These are phyloP conservation scores for Amorpha juglandis DNA, from an alignment of 2,888 invertebrate species.

Conservation along the genomic window DNA sequence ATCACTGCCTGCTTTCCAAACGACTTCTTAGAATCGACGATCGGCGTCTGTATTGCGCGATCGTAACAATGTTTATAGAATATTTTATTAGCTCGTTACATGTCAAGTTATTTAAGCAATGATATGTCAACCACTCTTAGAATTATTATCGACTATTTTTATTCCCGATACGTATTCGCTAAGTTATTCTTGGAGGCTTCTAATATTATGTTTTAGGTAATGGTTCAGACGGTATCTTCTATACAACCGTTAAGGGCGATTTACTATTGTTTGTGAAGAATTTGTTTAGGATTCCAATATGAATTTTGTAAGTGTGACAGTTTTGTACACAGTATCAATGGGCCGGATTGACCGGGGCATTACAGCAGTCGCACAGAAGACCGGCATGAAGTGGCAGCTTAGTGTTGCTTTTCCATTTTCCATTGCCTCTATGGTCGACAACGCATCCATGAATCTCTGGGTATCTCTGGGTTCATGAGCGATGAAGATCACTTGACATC, in stretches of 20 bases:
- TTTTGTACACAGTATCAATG: too few species aligned
- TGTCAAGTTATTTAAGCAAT: slow-evolving; percentile 68
- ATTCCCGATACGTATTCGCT: slow-evolving; percentile 51
- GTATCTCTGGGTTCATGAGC: too few species aligned
- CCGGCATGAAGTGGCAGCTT: too few species aligned
- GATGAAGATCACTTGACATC: too few species aligned
- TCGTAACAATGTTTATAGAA: slow-evolving; percentile 70
- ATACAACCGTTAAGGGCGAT: background rate
- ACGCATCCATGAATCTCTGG: too few species aligned
- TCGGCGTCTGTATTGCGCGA: slow-evolving; percentile 77
- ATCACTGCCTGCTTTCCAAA: slow-evolving; percentile 85
- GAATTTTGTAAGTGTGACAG: too few species aligned
- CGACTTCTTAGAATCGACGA: slow-evolving; percentile 79
- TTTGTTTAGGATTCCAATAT: too few species aligned
- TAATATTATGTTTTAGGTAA: slow-evolving; percentile 3
- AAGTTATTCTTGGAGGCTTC: slow-evolving; percentile 42
- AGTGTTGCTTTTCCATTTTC: too few species aligned
- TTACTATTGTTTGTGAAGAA: background rate
- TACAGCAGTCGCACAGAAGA: too few species aligned
- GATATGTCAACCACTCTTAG: slow-evolving; percentile 59
- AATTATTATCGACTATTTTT: slow-evolving; percentile 58
- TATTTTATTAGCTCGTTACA: slow-evolving; percentile 70
- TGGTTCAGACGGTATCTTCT: background rate
- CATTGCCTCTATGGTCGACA: too few species aligned
- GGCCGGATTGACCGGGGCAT: too few species aligned